phyloP scores from a whole-genome alignment of 2,888 invertebrate species.

The Morpho helenor region DNA sequence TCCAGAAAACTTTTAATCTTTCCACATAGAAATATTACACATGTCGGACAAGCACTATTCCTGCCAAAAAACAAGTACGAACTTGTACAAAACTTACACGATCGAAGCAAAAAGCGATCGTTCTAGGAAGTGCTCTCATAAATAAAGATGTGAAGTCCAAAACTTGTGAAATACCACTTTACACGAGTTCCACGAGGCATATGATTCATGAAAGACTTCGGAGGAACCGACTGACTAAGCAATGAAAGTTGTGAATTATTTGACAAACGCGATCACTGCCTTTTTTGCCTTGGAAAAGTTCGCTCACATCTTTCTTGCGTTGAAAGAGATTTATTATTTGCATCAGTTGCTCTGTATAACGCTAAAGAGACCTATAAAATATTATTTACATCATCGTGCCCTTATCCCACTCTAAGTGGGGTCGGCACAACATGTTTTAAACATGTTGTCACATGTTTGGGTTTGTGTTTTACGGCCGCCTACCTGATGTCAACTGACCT shows the following conservation, averaged over 20 bases:
- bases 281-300: slow-evolving; percentile 14
- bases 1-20: slow-evolving; percentile 9
- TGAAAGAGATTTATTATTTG: slow-evolving; percentile 9
- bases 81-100: slow-evolving; percentile 22
- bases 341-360: background rate
- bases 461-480: too few species aligned
- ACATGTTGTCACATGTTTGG: too few species aligned
- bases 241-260: slow-evolving; percentile 49
- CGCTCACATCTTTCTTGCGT: slow-evolving; percentile 14
- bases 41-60: slow-evolving; percentile 21
- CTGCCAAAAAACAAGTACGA: slow-evolving; percentile 24
- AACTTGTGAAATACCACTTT: slow-evolving; percentile 44
- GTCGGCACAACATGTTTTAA: too few species aligned
- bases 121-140: slow-evolving; percentile 57
- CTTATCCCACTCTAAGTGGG: too few species aligned
- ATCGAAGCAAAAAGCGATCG: slow-evolving; percentile 37
- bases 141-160: slow-evolving; percentile 50
- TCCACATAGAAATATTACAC: slow-evolving; percentile 12
- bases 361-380: too few species aligned
- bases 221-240: slow-evolving; percentile 41
- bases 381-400: too few species aligned
- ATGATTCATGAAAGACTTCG: slow-evolving; percentile 41
- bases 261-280: slow-evolving; percentile 4
- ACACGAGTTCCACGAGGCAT: slow-evolving; percentile 43
- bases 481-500: too few species aligned